These are phyloP conservation scores for Elanoides forficatus DNA, from an alignment of 2,113 vertebrate species.

Conservation along the genomic window DNA sequence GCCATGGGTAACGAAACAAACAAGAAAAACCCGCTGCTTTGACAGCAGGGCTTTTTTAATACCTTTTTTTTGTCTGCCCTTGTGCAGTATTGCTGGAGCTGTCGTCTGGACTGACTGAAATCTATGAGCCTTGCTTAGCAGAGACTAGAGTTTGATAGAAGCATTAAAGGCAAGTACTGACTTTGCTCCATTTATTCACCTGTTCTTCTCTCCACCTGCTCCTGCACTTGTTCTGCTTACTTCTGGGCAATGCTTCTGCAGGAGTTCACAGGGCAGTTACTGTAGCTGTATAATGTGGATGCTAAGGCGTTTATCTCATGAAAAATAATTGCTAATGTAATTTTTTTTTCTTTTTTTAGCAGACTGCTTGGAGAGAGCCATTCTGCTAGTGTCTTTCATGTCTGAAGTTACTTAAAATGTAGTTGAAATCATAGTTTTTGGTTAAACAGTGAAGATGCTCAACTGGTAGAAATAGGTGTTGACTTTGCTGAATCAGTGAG, in stretches of 20 bases:
- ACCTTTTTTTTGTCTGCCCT: fast-evolving
- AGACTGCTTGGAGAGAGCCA: fast-evolving
- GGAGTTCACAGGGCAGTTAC: fast-evolving
- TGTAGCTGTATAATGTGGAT: fast-evolving
- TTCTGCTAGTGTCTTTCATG: background rate
- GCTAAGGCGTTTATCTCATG: background rate
- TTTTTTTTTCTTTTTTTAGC: background rate
- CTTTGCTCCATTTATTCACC: background rate
- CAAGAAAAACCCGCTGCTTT: fast-evolving
- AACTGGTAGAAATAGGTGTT: background rate
- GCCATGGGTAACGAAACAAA: background rate
- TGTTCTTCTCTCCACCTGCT: background rate
- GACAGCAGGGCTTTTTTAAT: fast-evolving
- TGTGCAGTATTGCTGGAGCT: background rate
- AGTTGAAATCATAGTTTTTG: background rate
- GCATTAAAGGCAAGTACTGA: background rate
- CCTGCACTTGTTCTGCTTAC: fast-evolving
- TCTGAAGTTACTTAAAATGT: background rate
- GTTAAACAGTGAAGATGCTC: background rate
- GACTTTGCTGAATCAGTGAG: background rate
- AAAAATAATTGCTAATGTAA: fast-evolving
- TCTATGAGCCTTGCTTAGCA: too few relatives aligned
- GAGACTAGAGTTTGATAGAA: fast-evolving
- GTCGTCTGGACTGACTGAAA: fast-evolving
- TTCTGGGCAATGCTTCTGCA: fast-evolving